Evolutionary conservation across 2,113 vertebrate genomes (phyloP), one percentile per base, ranked within the genome.

Genomic region (Marmota monax): DNA sequence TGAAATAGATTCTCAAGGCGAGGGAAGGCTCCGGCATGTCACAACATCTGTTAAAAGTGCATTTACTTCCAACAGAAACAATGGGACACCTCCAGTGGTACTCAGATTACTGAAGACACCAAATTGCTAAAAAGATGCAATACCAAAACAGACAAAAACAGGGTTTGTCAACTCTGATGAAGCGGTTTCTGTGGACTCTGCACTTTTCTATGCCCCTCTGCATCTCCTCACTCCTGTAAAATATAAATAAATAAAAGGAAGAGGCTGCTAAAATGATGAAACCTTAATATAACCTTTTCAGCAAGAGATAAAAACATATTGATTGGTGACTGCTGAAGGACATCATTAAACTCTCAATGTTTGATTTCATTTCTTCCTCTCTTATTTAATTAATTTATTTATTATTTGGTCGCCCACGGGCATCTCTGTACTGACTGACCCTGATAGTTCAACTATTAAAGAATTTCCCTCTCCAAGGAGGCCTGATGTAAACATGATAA

Each of bases 401-500:
- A 98, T 98, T 98, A 98, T 97, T 93, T 97, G 89, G 97, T 97
- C 96, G 97, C 98, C 98, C 45, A 69, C 98, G 98, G 98, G 97
- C 97, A 98, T 98, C 96, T 98, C 94, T 96, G 96, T 98, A 96
- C 96, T 92, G 96, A 98, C 97, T 98, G 97, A 98, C 98, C 97
- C 98, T 97, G 97, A 98, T 98, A 99, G 98, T 98, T 98, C 98
- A 98, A 99, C 98, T 98, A 99, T 99, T 99, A 99, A 99, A 99
- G 99, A 99, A 99, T 99, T 98, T 99, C 98, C 99, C 98, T 99
- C 99, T 99, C 99, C 98, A 99, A 99, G 98, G 98, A 99, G 98
- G 97, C 97, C 98, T 99, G 98, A 99, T 98, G 98, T 98, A 99
- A 99, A 99, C 98, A 99, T 98, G 99, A 98, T 99, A 99, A 99